These are phyloP conservation scores for Patiria miniata DNA, from an alignment of 35 echinoderm and acorn worm genomes.

Conservation along the genomic window DNA sequence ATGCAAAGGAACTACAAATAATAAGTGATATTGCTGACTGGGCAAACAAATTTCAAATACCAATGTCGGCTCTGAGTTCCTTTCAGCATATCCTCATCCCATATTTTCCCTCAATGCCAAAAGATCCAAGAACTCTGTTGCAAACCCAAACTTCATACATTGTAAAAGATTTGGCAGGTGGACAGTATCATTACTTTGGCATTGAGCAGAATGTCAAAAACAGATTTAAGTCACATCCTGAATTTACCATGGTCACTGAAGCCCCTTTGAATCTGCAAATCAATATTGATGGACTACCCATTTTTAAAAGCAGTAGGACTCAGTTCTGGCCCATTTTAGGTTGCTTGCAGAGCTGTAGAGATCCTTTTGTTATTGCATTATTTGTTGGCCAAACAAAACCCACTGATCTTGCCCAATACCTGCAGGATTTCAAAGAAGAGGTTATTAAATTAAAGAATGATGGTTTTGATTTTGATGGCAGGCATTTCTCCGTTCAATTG, in stretches of 20 bases:
- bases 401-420: slow-evolving; percentile 2
- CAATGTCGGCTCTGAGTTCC: no score
- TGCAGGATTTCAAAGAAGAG: slow-evolving; percentile 43
- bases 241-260: slow-evolving; percentile 1
- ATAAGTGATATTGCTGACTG: no score
- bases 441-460: slow-evolving; percentile 22
- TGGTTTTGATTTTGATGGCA: neutral
- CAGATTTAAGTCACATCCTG: neutral
- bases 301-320: slow-evolving; percentile 52
- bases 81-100: no score
- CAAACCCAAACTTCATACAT: slow-evolving; percentile 22
- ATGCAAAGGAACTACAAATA: no score
- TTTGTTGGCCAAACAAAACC: slow-evolving; percentile 42
- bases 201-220: slow-evolving; percentile 19
- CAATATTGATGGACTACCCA: slow-evolving; percentile 65
- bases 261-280: slow-evolving; percentile 35
- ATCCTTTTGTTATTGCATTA: slow-evolving; percentile 48
- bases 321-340: slow-evolving; percentile 64
- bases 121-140: slow-evolving; percentile 55
- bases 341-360: neutral
- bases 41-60: no score
- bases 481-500: neutral
- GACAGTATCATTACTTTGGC: slow-evolving; percentile 65
- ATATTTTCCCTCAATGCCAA: slow-evolving; percentile 44
- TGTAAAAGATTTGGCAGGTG: neutral